These are phyloP conservation scores for Camarhynchus parvulus DNA, from an alignment of 2,113 vertebrate species.

Conservation along the genomic window DNA sequence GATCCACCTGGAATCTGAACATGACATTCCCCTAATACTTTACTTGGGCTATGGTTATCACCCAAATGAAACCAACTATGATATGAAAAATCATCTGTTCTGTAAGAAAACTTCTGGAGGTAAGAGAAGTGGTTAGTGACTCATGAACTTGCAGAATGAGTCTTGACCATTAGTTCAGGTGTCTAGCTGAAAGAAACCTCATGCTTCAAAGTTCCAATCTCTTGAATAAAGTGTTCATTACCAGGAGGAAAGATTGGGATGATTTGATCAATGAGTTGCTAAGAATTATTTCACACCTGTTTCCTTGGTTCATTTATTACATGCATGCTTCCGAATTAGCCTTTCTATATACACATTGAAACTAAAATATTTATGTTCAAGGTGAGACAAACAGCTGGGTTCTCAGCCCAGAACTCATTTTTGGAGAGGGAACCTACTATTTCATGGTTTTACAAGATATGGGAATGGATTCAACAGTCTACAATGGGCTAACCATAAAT, in stretches of 20 bases:
- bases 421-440: slow-evolving; percentile 83
- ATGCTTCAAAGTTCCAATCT: not conserved
- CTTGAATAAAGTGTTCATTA: not conserved
- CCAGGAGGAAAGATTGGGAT: not conserved
- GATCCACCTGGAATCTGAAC: slow-evolving; percentile 84
- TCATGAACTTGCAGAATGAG: not conserved
- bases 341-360: not conserved
- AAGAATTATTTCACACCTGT: not conserved
- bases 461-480: slow-evolving; percentile 69
- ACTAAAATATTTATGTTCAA: slow-evolving; percentile 55
- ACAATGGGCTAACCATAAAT: slow-evolving; percentile 72
- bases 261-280: not conserved
- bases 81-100: slow-evolving; percentile 79
- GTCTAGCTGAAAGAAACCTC: not conserved
- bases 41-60: slow-evolving; percentile 83
- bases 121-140: slow-evolving; percentile 38
- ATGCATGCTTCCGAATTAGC: not conserved
- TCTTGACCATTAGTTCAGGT: not conserved
- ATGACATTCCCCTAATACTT: slow-evolving; percentile 78
- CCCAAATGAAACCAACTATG: slow-evolving; percentile 81
- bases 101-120: slow-evolving; percentile 71
- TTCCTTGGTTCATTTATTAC: not conserved
- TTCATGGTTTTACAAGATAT: slow-evolving; percentile 79
- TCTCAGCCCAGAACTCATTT: slow-evolving; percentile 80
- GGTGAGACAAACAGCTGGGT: slow-evolving; percentile 87